phyloP scores from a whole-genome alignment of 1,140 invertebrate species.

The Apocrypta bakeri region DNA sequence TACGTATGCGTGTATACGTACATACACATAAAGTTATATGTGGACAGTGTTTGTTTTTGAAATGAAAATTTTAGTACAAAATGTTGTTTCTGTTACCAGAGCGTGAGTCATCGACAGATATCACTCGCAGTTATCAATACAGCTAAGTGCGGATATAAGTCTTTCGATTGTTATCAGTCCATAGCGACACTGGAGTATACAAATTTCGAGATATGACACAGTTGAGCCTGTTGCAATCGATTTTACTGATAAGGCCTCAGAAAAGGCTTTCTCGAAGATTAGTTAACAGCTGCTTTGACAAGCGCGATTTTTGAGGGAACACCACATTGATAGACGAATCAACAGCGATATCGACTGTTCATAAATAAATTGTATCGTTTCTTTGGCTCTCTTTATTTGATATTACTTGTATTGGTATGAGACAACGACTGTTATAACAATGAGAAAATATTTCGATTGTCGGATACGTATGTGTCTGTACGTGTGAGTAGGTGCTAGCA shows the following conservation, averaged over 20 bases:
- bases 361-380: not conserved
- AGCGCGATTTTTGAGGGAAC: not conserved
- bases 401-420: too few relatives aligned
- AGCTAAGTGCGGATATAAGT: too few relatives aligned
- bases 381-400: too few relatives aligned
- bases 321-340: not conserved
- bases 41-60: not conserved
- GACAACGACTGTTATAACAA: too few relatives aligned
- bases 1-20: too few relatives aligned
- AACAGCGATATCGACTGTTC: not conserved
- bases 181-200: not conserved
- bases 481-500: too few relatives aligned
- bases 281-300: conserved; percentile 5
- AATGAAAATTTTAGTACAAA: not conserved
- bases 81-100: not conserved
- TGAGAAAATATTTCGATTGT: too few relatives aligned
- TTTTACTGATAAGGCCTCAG: not conserved
- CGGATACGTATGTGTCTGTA: too few relatives aligned
- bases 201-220: not conserved
- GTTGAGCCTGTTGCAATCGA: not conserved
- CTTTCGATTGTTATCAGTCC: not conserved
- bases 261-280: conserved; percentile 13
- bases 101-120: not conserved
- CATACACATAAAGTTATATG: too few relatives aligned
- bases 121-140: not conserved